Conservation (phyloP, 2,113 vertebrate genomes). For the Theristicus caerulescens region DNA sequence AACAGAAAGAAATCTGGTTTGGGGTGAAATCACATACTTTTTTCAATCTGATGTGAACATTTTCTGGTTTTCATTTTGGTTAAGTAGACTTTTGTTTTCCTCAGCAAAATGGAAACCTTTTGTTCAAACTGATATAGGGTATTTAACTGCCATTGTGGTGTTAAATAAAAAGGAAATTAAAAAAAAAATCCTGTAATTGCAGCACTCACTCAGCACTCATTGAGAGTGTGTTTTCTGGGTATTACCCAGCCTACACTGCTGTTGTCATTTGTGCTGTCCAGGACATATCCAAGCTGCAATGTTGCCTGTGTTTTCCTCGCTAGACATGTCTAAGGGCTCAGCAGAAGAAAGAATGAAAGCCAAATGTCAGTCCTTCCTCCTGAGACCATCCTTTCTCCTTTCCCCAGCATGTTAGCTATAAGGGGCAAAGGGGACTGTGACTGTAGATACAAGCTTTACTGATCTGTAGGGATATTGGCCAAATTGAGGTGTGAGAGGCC, state of each 20-base stretch:
- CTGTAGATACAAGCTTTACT: not conserved
- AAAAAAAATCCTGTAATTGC: not conserved
- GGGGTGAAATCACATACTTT: constrained; percentile 8
- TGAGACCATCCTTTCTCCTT: not conserved
- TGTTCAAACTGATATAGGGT: not conserved
- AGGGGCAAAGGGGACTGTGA: not conserved
- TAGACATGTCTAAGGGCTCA: not conserved
- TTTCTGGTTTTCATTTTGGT: constrained; percentile 44
- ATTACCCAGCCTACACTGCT: not conserved
- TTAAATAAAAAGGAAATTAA: not conserved
- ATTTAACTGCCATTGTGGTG: not conserved
- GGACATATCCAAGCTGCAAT: not conserved
- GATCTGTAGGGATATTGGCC: not conserved
- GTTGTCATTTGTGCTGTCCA: not conserved
- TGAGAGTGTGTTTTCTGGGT: not conserved
- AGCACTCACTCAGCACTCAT: not conserved
- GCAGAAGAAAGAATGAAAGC: not conserved
- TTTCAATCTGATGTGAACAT: not conserved
- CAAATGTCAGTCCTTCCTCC: not conserved
- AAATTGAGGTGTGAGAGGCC: not conserved
- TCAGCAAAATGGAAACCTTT: not conserved
- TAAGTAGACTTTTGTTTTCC: not conserved
- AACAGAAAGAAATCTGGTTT: constrained; percentile 27
- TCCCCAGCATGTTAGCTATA: not conserved
- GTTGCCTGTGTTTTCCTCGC: not conserved